Evolutionary conservation across 2,888 invertebrate genomes (phyloP), one percentile per base, ranked within the genome.

Genomic region (Phoenoteleia sp.): DNA sequence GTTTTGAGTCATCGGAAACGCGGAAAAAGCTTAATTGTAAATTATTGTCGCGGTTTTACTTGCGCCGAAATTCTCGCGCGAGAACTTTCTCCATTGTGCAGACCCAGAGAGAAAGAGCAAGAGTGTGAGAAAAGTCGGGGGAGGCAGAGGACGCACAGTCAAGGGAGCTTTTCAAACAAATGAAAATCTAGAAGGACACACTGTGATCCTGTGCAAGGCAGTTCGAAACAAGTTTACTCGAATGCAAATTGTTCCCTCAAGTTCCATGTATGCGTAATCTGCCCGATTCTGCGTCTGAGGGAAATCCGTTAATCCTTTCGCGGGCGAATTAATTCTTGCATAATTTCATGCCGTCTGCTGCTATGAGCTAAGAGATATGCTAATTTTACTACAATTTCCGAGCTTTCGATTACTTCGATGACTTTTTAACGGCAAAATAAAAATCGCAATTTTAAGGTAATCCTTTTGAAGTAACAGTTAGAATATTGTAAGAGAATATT

Each of bases 141-240:
- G 58, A 2, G 13, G 15, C 25, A 21, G 47, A 60, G 69, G 79
- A 45, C 60, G 58, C 39, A 36, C 62, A 82, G 82, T 76, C 83
- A 52, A 67, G 83, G 83, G 77, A 77, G 83, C 83, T 83, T 83
- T 83, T 74, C 77, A 79, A 74, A 79, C 83, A 83, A 83, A 83
- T 79, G 83, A 83, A 83, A 83, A 83, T 79, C 83, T 79, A 75
- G 77, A 83, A 83, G 83, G 83, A 83, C 83, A 79, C 69, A 71
- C 47, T 66, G 79, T 80, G 69, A 84, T 80, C 80, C 84, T 84
- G 84, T 64, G 84, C 84, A 71, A 84, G 80, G 84, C 84, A 84
- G 84, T 84, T 84, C 84, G 84, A 80, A 84, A 84, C 84, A 80
- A 84, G 84, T 84, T 79, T 84, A 84, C 84, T 80, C 84, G 75